These are phyloP conservation scores for Cryptosula pallasiana DNA, from an alignment of 2,888 invertebrate genomes.

Conservation along the genomic window DNA sequence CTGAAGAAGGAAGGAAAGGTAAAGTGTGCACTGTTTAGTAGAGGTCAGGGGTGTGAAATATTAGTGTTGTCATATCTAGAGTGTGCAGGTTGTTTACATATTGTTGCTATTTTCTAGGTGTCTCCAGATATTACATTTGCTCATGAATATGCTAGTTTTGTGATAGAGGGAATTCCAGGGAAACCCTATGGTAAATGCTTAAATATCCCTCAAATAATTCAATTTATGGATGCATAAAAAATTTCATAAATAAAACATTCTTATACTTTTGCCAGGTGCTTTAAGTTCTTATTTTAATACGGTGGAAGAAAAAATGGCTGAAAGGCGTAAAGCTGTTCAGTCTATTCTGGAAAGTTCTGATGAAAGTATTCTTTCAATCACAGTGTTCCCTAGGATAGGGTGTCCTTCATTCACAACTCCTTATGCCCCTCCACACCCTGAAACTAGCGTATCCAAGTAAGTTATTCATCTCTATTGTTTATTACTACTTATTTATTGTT, in stretches of 20 bases:
- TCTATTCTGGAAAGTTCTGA: slow-evolving; percentile 60
- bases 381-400: slow-evolving; percentile 80
- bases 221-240: background rate
- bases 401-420: slow-evolving; percentile 4
- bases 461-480: too few relatives aligned
- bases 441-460: background rate
- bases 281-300: slow-evolving; percentile 93
- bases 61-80: too few relatives aligned
- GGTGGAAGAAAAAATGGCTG: slow-evolving; percentile 95
- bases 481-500: too few relatives aligned
- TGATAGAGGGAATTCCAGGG: slow-evolving; percentile 98
- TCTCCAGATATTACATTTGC: slow-evolving; percentile 63
- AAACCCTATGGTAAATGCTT: slow-evolving; percentile 61
- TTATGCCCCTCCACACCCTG: background rate
- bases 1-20: slow-evolving; percentile 30
- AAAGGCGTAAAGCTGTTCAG: slow-evolving; percentile 71
- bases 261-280: slow-evolving; percentile 58
- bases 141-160: slow-evolving; percentile 97
- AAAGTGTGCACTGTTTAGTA: too few relatives aligned
- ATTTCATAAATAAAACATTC: background rate
- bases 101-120: background rate
- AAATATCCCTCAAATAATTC: too few relatives aligned
- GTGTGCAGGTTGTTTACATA: too few relatives aligned
- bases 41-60: too few relatives aligned
- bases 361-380: slow-evolving; percentile 71